Evolutionary conservation across 2,113 vertebrate genomes (phyloP).

Genomic region (Cairina moschata): DNA sequence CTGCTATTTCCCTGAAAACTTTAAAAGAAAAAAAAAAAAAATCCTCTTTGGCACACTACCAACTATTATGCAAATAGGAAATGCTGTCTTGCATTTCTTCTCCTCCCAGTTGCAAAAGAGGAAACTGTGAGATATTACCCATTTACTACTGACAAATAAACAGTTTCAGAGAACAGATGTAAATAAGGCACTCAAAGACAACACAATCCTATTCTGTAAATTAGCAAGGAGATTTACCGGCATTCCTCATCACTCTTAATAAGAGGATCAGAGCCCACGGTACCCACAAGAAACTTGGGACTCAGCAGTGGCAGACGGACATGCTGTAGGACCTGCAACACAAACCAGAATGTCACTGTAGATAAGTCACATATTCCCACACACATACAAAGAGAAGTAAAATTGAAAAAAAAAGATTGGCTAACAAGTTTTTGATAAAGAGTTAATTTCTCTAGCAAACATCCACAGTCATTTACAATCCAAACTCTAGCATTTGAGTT

Average conservation of each 20-base stretch:
- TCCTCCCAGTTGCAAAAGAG: background rate
- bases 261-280: constrained; percentile 96
- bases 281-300: constrained; percentile 98
- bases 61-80: background rate
- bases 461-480: background rate
- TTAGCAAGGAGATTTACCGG: constrained; percentile 79
- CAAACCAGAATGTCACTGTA: background rate
- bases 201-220: background rate
- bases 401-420: background rate
- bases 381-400: background rate
- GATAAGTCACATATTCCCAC: background rate
- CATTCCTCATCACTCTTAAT: constrained; percentile 99
- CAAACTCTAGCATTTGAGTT: background rate
- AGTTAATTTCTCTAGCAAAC: background rate
- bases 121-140: background rate
- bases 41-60: background rate
- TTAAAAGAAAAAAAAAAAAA: background rate
- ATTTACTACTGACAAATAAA: background rate
- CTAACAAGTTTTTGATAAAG: background rate
- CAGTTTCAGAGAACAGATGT: background rate
- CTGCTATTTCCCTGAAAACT: background rate
- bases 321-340: constrained; percentile 91
- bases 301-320: constrained; percentile 94
- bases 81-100: background rate
- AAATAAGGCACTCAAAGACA: background rate